Base-by-base conservation (phyloP, 1,140 invertebrate genomes). In the Tetramorium parvispinum region DNA sequence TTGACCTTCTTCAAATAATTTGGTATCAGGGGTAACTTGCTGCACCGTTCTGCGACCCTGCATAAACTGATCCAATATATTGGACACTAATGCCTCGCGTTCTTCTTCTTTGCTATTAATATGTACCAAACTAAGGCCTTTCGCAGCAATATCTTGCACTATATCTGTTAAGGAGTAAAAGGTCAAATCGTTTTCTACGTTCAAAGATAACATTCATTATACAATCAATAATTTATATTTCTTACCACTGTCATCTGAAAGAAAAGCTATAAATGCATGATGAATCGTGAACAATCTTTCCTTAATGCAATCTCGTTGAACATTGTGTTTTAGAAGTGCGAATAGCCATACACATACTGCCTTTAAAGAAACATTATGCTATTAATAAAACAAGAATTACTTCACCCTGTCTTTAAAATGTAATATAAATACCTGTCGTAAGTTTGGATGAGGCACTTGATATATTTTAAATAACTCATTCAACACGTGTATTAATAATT, bases 141-240 rank as follows among this genome's bases (percentile, higher is more conserved):
- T 99, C 0, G 98, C 98, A 11, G 98, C 98, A 1, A 98, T 97
- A 94, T 99, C 98, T 96, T 99, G 98, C 1, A 98, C 97, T 91
- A 99, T 97, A 92, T 98, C 97, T 97, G 89, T 87, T 73, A 71
- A n/a, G 13, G 57, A n/a, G 65, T 70, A 88, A 63, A 61, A 16
- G 43, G 81, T 49, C 21, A 76, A 53, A 27, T 73, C 32, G 57
- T 46, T 61, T 55, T 68, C 16, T 77, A 2, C 40, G 1, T 13
- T 68, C 8, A 24, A 16, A 68, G 21, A n/a, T 7, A 83, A 57
- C 83, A 53, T 79, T 43, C 3, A 55, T 24, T 53, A 75, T 46
- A 40, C n/a, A 49, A 82, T 70, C 24, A 32, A 53, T 57, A 53
- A 37, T 40, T 51, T 37, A 75, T 87, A 66, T 77, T 76, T 91